phyloP scores from a whole-genome alignment of 2,113 vertebrate genomes.

The Pelobates fuscus region DNA sequence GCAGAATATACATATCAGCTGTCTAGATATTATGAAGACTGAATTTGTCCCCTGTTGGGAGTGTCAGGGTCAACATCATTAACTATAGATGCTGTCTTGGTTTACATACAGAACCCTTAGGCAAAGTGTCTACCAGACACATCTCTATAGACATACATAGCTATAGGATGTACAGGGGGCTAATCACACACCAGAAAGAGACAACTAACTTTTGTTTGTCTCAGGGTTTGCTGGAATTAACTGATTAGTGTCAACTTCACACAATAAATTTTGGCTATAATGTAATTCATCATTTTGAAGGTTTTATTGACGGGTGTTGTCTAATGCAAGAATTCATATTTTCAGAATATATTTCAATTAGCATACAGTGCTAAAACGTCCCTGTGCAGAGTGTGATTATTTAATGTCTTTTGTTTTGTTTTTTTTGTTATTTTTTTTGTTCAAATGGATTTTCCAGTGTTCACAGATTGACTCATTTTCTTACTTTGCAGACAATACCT shows the following conservation, averaged over 20 bases:
- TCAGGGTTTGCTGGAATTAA: constrained; percentile 96
- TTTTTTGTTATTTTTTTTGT: too few relatives aligned
- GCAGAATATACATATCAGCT: constrained; percentile 95
- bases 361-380: constrained; percentile 24
- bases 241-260: constrained; percentile 94
- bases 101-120: constrained; percentile 83
- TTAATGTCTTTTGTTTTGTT: background rate
- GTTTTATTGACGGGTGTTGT: constrained; percentile 86
- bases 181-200: constrained; percentile 88
- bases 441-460: background rate
- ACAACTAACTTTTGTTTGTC: constrained; percentile 93
- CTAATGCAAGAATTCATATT: constrained; percentile 73
- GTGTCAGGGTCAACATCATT: constrained; percentile 99
- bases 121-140: constrained; percentile 93
- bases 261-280: constrained; percentile 86
- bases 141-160: constrained; percentile 81
- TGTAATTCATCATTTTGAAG: constrained; percentile 80
- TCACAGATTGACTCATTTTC: background rate
- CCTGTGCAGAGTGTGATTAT: background rate
- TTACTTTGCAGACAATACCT: background rate
- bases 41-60: constrained; percentile 94
- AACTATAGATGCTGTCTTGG: constrained; percentile 82
- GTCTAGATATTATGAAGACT: constrained; percentile 93
- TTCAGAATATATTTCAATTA: constrained; percentile 17
- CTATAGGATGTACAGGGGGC: constrained; percentile 78